These are phyloP conservation scores for Philopedon plagiatum DNA, from an alignment of 2,888 invertebrate genomes.

Conservation along the genomic window DNA sequence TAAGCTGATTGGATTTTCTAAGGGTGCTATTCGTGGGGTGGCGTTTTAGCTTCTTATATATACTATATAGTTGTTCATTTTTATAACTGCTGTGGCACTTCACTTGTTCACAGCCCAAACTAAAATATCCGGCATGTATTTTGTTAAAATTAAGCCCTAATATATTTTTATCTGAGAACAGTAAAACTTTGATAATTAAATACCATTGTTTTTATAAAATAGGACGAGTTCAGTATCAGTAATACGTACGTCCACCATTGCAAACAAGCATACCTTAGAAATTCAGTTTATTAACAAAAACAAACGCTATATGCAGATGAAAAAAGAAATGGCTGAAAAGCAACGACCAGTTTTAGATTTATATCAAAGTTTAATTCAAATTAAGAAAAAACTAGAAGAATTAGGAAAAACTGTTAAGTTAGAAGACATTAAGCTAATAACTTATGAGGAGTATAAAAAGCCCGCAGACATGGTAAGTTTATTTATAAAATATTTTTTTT, in stretches of 20 bases:
- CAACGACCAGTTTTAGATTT: slow-evolving; percentile 64
- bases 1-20: no score
- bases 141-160: no score
- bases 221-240: slow-evolving; percentile 41
- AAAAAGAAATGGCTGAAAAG: slow-evolving; percentile 62
- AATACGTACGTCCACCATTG: slow-evolving; percentile 24
- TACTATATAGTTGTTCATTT: no score
- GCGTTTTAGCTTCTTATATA: no score
- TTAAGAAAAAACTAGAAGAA: slow-evolving; percentile 64
- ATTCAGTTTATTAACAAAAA: slow-evolving; percentile 65
- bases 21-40: no score
- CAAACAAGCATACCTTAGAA: slow-evolving; percentile 62
- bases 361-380: slow-evolving; percentile 61
- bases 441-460: slow-evolving; percentile 39
- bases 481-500: not conserved
- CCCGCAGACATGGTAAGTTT: not conserved
- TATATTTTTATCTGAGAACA: no score
- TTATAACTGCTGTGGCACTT: no score
- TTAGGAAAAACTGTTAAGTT: slow-evolving; percentile 62
- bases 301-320: slow-evolving; percentile 60
- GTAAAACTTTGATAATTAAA: not conserved
- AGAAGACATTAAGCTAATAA: slow-evolving; percentile 60
- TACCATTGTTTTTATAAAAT: not conserved
- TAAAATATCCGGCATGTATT: no score
- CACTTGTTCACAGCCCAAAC: no score